Conservation (phyloP, 2,797 vertebrate species). For the Argyrosomus regius region DNA sequence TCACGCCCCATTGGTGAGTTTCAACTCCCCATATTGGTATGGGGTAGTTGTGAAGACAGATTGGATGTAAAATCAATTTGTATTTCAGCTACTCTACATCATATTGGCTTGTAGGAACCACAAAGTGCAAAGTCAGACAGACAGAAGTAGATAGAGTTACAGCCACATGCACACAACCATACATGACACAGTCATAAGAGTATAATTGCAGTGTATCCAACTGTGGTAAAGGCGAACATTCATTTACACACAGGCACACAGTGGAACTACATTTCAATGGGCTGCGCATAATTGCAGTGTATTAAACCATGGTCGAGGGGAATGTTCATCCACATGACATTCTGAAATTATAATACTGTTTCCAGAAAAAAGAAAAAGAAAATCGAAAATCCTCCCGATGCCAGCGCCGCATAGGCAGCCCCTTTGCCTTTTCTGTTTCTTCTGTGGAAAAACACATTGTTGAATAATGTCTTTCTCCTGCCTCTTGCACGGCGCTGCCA, state of each 20-base stretch:
- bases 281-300: constrained; percentile 71
- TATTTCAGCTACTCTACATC: constrained; percentile 70
- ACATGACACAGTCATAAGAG: constrained; percentile 67
- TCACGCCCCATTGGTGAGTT: constrained; percentile 38
- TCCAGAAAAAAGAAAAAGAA: constrained; percentile 29
- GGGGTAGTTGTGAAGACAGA: constrained; percentile 65
- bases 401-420: constrained; percentile 43
- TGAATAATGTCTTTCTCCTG: constrained; percentile 68
- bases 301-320: constrained; percentile 62
- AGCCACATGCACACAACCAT: constrained; percentile 67
- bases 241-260: constrained; percentile 64
- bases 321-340: constrained; percentile 69
- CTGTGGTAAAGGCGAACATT: constrained; percentile 66
- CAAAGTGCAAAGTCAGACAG: constrained; percentile 74
- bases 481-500: constrained; percentile 58
- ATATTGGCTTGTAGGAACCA: constrained; percentile 62
- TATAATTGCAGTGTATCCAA: constrained; percentile 67
- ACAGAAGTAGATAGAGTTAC: constrained; percentile 73
- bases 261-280: constrained; percentile 65
- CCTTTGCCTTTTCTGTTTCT: constrained; percentile 51
- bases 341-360: constrained; percentile 71
- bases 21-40: constrained; percentile 45
- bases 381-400: constrained; percentile 42
- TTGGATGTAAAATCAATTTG: constrained; percentile 78
- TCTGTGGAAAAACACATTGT: constrained; percentile 78